These are phyloP conservation scores for Enchytraeus crypticus DNA, from an alignment of 2,888 invertebrate genomes.

Conservation along the genomic window DNA sequence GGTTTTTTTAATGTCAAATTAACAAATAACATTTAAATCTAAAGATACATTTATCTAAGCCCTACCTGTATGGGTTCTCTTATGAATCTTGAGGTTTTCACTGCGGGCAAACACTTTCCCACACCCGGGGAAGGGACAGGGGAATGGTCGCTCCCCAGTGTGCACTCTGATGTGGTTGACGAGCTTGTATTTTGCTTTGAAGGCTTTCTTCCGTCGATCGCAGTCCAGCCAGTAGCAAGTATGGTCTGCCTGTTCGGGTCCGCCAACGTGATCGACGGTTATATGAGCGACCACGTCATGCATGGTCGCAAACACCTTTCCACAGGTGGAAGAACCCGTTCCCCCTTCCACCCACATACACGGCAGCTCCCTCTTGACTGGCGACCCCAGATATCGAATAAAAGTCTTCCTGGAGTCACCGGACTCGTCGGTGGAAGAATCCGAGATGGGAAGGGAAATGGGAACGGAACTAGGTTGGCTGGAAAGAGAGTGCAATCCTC, in stretches of 20 bases:
- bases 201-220: slow-evolving; percentile 81
- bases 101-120: slow-evolving; percentile 96
- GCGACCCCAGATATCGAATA: too few relatives aligned
- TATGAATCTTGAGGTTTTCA: slow-evolving; percentile 98
- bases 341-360: too few relatives aligned
- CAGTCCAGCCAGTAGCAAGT: slow-evolving; percentile 98
- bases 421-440: too few relatives aligned
- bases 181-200: slow-evolving; percentile 99
- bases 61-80: slow-evolving; percentile 92
- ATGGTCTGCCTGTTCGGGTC: slow-evolving; percentile 93
- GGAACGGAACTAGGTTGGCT: too few relatives aligned
- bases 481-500: too few relatives aligned
- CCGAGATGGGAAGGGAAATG: too few relatives aligned
- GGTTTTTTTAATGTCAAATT: too few relatives aligned
- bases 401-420: too few relatives aligned
- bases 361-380: too few relatives aligned
- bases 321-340: too few relatives aligned
- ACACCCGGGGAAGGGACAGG: slow-evolving; percentile 91
- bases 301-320: slow-evolving; percentile 84
- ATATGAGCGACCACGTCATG: slow-evolving; percentile 94
- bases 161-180: slow-evolving; percentile 99
- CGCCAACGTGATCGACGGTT: slow-evolving; percentile 95
- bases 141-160: slow-evolving; percentile 97
- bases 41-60: too few relatives aligned
- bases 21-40: too few relatives aligned